Conservation (phyloP, 2,113 vertebrate genomes). For the Cervus canadensis region DNA sequence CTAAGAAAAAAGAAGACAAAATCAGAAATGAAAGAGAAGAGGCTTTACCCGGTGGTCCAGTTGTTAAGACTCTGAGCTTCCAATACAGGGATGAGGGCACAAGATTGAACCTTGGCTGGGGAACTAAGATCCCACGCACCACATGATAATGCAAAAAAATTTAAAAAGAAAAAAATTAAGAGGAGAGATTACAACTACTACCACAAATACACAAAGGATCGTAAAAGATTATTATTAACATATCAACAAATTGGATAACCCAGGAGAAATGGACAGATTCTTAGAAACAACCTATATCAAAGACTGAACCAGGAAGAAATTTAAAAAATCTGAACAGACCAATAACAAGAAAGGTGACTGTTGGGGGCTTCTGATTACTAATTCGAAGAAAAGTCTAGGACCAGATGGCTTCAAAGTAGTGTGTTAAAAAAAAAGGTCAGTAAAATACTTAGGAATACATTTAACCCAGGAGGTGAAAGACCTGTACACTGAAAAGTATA, state of each 20-base stretch:
- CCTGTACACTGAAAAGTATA: not conserved
- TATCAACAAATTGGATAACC: not conserved
- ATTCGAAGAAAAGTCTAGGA: not conserved
- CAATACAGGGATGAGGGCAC: not conserved
- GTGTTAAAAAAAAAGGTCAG: not conserved
- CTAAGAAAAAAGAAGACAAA: not conserved
- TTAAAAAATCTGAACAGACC: not conserved
- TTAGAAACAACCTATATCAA: not conserved
- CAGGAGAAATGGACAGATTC: not conserved
- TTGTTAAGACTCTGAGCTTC: not conserved
- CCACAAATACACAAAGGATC: not conserved
- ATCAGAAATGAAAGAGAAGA: not conserved
- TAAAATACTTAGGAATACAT: not conserved
- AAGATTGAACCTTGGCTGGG: not conserved
- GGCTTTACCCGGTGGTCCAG: not conserved
- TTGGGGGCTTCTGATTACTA: not conserved
- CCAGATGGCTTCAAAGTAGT: not conserved
- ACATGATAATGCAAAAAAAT: not conserved
- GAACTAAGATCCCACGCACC: not conserved
- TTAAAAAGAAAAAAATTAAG: not conserved
- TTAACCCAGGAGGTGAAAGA: not conserved
- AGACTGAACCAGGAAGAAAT: not conserved
- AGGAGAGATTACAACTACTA: not conserved
- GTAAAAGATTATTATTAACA: not conserved
- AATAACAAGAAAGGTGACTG: not conserved